phyloP scores from a whole-genome alignment of 2,888 invertebrate species.

The Tiphia femorata region DNA sequence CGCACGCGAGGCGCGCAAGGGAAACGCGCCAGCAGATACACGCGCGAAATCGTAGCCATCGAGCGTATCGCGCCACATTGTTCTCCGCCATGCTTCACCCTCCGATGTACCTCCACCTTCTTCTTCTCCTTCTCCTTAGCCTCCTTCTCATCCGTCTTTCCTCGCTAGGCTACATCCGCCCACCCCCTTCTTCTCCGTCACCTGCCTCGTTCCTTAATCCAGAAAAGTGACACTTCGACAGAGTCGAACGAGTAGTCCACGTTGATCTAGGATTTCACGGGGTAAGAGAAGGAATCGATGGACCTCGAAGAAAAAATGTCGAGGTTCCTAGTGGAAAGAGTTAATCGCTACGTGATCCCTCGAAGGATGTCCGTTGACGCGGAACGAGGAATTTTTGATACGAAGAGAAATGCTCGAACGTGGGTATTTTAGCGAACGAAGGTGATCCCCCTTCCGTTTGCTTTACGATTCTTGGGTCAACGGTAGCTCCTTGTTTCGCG shows the following conservation, averaged over 20 bases:
- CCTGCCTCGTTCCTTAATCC: slow-evolving; percentile 19
- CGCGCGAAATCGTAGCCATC: not conserved
- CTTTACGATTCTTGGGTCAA: not conserved
- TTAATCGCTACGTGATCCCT: too few relatives aligned
- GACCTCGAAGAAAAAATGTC: not conserved
- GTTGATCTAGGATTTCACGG: not conserved
- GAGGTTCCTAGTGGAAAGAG: not conserved
- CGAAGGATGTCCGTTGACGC: too few relatives aligned
- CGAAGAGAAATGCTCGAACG: too few relatives aligned
- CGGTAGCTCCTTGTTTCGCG: not conserved
- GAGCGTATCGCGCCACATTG: slow-evolving; percentile 16
- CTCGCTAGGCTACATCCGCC: not conserved
- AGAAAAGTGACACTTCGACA: slow-evolving; percentile 1
- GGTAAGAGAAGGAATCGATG: not conserved
- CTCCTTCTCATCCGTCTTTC: not conserved
- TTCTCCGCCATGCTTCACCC: slow-evolving; percentile 2
- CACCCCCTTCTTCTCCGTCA: not conserved
- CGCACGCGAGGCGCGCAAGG: not conserved
- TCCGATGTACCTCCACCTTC: too few relatives aligned
- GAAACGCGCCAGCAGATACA: not conserved
- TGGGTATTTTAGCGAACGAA: not conserved
- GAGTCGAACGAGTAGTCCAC: slow-evolving; percentile 4
- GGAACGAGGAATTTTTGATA: too few relatives aligned
- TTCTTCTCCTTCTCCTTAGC: not conserved
- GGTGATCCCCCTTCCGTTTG: not conserved